Base-by-base conservation (phyloP, 2,888 invertebrate genomes). In the Pachycephus smyrnensis region DNA sequence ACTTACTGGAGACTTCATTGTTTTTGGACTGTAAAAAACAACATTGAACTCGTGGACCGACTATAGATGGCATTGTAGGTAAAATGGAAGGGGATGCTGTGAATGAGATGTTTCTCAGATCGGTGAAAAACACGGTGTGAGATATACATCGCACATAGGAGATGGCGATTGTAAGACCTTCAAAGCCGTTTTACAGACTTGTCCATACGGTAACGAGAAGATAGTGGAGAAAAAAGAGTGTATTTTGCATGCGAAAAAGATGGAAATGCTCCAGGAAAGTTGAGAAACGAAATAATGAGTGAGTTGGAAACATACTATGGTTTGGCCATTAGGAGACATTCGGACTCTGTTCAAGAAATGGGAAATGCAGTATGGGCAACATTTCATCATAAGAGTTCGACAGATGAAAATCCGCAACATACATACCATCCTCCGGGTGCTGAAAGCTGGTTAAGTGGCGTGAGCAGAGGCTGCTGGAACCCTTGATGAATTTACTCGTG, bases 351-450 rank as follows among this genome's bases (percentile, higher is more conserved):
- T 2, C 75, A 79, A 76, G 69, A 78, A 55, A 80, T 81, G 80
- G 79, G 75, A 68, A 80, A 79, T 30, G 76, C 78, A 12, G 77
- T 80, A 74, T 82, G 80, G 80, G 82, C 81, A 11, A 80, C 80
- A 0, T 80, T 36, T 33, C 75, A 75, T 31, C 77, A 81, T 68
- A 77, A 79, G 11, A 75, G 69, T 32, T 80, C 77, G 15, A 77
- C 77, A 68, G 40, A 77, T 37, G 31, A 74, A 73, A 76, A 81
- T 12, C 81, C 81, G 6, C 80, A 79, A 35, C 79, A 81, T 75
- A 36, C n/a, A 31, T 73, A 80, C 69, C 80, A 79, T 33, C 79
- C 80, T 73, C 37, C 76, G 23, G 77, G 76, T 35, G 30, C 30
- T n/a, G 68, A 68, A 3, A 82, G 81, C 31, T 81, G 78, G 76